Percentiles rank a stretch among this genome's conserved stretches.
Conservation (phyloP, 2,888 invertebrate species). For the Ophion slaviceki region DNA sequence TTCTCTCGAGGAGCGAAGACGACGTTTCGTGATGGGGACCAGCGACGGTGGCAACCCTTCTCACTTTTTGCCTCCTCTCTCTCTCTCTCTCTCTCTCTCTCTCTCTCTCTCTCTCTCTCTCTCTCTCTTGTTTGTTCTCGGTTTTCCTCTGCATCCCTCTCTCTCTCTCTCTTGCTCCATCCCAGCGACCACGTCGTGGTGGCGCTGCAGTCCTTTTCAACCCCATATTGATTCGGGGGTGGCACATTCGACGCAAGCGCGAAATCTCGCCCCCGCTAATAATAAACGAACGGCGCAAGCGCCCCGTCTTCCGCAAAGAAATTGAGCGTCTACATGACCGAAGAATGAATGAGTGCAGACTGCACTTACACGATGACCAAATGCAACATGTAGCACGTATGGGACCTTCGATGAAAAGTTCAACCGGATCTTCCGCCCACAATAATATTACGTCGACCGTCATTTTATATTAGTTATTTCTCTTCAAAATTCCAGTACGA, state of each 20-base stretch:
- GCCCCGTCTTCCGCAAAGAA: slow-evolving; percentile 67
- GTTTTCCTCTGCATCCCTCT: slow-evolving; percentile 1
- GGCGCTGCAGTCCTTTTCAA: slow-evolving; percentile 72
- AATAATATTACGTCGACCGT: too few species aligned
- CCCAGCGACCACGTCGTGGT: slow-evolving; percentile 64
- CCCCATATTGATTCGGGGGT: slow-evolving; percentile 79
- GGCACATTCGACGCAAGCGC: slow-evolving; percentile 66
- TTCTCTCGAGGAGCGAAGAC: slow-evolving; percentile 80
- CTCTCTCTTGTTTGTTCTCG: slow-evolving; percentile 50
- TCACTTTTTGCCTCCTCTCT: slow-evolving; percentile 37
- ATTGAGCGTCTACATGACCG: slow-evolving; percentile 51
- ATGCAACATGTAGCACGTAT: slow-evolving; percentile 22
- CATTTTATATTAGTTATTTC: too few species aligned
- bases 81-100: slow-evolving; percentile 48
- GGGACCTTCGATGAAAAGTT: not conserved
- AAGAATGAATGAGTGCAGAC: slow-evolving; percentile 49
- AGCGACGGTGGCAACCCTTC: slow-evolving; percentile 63
- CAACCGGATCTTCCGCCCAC: not conserved
- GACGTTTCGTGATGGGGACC: slow-evolving; percentile 66
- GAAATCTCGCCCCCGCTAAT: slow-evolving; percentile 26
- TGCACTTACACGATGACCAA: slow-evolving; percentile 16
- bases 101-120: slow-evolving; percentile 34
- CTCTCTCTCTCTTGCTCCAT: slow-evolving; percentile 49
- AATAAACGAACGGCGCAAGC: slow-evolving; percentile 69
- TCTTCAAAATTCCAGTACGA: too few species aligned